Evolutionary conservation across 2,888 invertebrate species (phyloP).

Genomic region (Vanessa cardui): DNA sequence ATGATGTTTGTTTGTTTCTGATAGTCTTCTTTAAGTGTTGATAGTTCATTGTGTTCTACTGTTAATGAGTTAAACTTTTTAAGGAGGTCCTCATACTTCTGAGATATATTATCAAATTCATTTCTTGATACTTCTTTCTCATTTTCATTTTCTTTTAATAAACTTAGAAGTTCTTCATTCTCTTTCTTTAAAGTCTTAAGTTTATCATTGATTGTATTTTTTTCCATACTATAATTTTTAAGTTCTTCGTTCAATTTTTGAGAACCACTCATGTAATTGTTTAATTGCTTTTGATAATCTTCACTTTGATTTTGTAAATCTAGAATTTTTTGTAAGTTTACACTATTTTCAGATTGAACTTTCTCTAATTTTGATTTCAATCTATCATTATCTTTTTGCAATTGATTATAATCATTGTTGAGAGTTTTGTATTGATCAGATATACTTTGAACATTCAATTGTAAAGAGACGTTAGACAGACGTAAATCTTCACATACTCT

Average conservation of each 20-base stretch:
- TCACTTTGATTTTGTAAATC: slow-evolving; percentile 38
- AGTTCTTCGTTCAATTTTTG: slow-evolving; percentile 33
- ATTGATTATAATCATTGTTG: slow-evolving; percentile 44
- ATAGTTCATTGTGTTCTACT: slow-evolving; percentile 36
- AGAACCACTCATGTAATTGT: slow-evolving; percentile 36
- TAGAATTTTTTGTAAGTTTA: slow-evolving; percentile 41
- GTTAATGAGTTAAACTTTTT: slow-evolving; percentile 32
- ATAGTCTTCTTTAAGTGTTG: slow-evolving; percentile 35
- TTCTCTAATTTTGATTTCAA: slow-evolving; percentile 45
- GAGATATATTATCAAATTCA: slow-evolving; percentile 45
- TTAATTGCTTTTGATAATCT: slow-evolving; percentile 35
- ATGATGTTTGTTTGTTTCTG: slow-evolving; percentile 36
- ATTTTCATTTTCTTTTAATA: slow-evolving; percentile 31
- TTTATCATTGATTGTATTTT: slow-evolving; percentile 36
- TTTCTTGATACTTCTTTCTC: slow-evolving; percentile 44
- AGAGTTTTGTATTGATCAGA: slow-evolving; percentile 43
- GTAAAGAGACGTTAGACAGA: slow-evolving; percentile 42
- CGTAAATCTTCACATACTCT: slow-evolving; percentile 41
- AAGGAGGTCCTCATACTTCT: slow-evolving; percentile 43
- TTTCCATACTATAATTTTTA: slow-evolving; percentile 29
- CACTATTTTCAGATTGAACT: slow-evolving; percentile 39
- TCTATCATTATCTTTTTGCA: slow-evolving; percentile 49
- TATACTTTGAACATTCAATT: slow-evolving; percentile 47
- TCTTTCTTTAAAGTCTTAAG: slow-evolving; percentile 44
- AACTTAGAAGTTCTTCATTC: slow-evolving; percentile 33